phyloP scores from a whole-genome alignment of 2,797 vertebrate species.

The Sylvia borin region DNA sequence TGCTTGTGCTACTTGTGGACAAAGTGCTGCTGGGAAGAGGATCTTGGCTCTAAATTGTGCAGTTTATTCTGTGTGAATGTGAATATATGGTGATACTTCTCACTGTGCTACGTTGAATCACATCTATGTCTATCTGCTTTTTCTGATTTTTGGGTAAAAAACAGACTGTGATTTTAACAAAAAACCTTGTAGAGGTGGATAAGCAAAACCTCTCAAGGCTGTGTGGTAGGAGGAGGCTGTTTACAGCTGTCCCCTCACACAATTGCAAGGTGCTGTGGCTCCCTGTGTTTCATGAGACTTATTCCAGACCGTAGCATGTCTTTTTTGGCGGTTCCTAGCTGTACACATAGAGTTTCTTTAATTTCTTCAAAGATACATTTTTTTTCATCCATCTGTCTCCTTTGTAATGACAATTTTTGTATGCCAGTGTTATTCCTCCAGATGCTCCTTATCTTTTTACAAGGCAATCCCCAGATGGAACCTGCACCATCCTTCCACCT shows the following conservation, averaged over 20 bases:
- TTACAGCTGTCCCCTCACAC: not conserved
- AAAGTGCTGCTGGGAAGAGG: not conserved
- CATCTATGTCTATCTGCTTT: not conserved
- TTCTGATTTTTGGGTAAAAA: not conserved
- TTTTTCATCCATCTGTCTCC: not conserved
- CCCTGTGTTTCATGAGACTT: not conserved
- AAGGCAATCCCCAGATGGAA: not conserved
- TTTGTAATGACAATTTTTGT: not conserved
- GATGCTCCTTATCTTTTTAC: not conserved
- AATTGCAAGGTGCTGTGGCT: not conserved
- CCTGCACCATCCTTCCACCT: not conserved
- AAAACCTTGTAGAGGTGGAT: not conserved
- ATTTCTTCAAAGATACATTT: not conserved
- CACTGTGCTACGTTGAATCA: not conserved
- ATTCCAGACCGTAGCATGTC: not conserved
- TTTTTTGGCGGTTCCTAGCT: not conserved
- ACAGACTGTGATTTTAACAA: not conserved
- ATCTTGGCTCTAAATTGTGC: not conserved
- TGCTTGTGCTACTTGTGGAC: not conserved
- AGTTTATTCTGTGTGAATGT: not conserved
- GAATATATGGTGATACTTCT: not conserved
- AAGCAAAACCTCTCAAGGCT: not conserved
- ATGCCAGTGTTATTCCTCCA: not conserved
- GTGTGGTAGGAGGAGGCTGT: not conserved
- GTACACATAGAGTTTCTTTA: not conserved